Percentiles rank a stretch among this genome's conserved stretches.
Conservation (phyloP, 2,888 invertebrate species). For the Caenorhabditis sp. region DNA sequence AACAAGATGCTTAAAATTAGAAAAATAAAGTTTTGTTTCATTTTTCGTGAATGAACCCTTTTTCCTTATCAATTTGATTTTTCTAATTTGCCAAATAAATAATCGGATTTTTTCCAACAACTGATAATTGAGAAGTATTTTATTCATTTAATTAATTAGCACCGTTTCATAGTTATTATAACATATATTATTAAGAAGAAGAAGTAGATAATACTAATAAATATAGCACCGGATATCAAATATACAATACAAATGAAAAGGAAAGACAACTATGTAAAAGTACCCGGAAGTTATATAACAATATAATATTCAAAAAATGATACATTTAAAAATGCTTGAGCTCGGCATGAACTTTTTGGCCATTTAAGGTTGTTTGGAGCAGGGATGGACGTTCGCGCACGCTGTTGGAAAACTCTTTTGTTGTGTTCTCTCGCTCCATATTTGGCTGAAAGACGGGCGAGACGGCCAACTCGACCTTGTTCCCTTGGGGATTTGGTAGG, state of each 20-base stretch:
- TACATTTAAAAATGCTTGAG: not conserved
- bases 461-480: constrained; percentile 28
- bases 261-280: not conserved
- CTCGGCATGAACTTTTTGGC: constrained; percentile 5
- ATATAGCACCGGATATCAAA: too few relatives aligned
- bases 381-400: constrained; percentile 22
- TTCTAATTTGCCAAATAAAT: not conserved
- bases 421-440: constrained; percentile 35
- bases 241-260: not conserved
- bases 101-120: not conserved
- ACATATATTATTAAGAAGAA: not conserved
- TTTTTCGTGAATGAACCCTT: not conserved
- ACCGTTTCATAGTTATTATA: not conserved
- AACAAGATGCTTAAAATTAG: not conserved
- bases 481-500: constrained; percentile 61
- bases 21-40: not conserved
- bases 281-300: not conserved
- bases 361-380: not conserved
- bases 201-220: too few relatives aligned
- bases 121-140: not conserved
- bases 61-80: not conserved
- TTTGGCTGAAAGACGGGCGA: constrained; percentile 13
- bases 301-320: not conserved
- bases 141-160: not conserved
- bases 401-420: constrained; percentile 47